These are phyloP conservation scores for Fulica atra DNA, from an alignment of 2,113 vertebrate species.

Conservation along the genomic window DNA sequence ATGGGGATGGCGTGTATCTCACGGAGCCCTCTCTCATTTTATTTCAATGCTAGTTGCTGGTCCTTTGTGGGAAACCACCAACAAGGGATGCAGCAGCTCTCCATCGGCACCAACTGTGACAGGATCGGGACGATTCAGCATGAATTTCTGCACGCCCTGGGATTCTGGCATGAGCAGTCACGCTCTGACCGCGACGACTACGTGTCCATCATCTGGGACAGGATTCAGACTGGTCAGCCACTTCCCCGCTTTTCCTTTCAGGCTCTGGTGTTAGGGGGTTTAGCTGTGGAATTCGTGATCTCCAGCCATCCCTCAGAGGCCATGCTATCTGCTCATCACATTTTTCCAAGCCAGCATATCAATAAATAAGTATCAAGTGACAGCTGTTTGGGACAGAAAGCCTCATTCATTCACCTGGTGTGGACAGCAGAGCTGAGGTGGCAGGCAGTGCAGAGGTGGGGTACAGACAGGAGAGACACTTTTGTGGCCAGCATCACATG, in stretches of 20 bases:
- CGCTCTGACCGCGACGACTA: slow-evolving; percentile 88
- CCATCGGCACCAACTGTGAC: slow-evolving; percentile 85
- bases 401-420: neutral
- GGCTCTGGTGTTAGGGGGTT: neutral
- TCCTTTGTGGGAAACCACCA: slow-evolving; percentile 86
- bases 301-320: neutral
- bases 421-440: neutral
- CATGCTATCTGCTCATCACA: neutral
- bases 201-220: slow-evolving; percentile 82
- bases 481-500: rapidly evolving
- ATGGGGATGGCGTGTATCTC: neutral
- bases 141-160: slow-evolving; percentile 88
- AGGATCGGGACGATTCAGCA: slow-evolving; percentile 83
- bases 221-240: slow-evolving; percentile 78
- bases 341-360: neutral
- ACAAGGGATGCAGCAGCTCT: slow-evolving; percentile 81
- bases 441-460: neutral
- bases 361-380: neutral
- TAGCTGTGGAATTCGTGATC: neutral
- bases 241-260: neutral
- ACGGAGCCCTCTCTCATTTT: neutral
- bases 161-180: slow-evolving; percentile 93
- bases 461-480: neutral
- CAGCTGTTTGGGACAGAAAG: neutral
- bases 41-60: slow-evolving; percentile 81